phyloP scores from a whole-genome alignment of 2,113 vertebrate species.

The Ascaphus truei region DNA sequence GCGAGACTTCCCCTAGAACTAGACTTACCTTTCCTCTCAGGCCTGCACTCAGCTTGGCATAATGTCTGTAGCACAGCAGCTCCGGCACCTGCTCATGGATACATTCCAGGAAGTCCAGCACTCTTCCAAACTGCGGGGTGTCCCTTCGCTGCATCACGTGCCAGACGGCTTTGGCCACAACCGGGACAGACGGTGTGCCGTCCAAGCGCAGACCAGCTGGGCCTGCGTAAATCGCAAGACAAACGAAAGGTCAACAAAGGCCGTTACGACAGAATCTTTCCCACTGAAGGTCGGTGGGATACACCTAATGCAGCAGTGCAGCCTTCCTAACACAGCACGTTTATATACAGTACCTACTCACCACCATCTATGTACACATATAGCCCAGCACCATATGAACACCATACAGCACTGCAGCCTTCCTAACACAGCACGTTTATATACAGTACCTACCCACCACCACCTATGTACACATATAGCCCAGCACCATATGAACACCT shows the following conservation, averaged over 20 bases:
- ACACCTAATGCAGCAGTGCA: too few relatives aligned
- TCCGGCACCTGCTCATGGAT: constrained; percentile 48
- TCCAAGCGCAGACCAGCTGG: neutral
- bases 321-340: too few relatives aligned
- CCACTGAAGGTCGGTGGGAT: too few relatives aligned
- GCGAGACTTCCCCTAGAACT: neutral
- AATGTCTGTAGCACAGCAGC: constrained; percentile 43
- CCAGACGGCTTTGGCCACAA: constrained; percentile 34
- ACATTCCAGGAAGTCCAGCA: constrained; percentile 50
- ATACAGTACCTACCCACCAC: too few relatives aligned
- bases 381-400: too few relatives aligned
- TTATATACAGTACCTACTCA: too few relatives aligned
- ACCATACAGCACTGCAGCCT: too few relatives aligned
- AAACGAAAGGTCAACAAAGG: neutral
- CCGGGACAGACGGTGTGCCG: neutral
- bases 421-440: too few relatives aligned
- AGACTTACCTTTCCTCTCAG: constrained; percentile 21
- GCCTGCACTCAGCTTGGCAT: constrained; percentile 17
- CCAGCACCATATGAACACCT: too few relatives aligned
- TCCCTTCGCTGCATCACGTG: constrained; percentile 52
- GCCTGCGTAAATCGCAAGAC: neutral
- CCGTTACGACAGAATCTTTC: too few relatives aligned
- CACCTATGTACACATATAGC: too few relatives aligned
- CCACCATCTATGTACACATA: too few relatives aligned
- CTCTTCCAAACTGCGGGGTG: constrained; percentile 49